Base-by-base conservation (phyloP, 2,113 vertebrate genomes). In the Corythornis madagascariensis region DNA sequence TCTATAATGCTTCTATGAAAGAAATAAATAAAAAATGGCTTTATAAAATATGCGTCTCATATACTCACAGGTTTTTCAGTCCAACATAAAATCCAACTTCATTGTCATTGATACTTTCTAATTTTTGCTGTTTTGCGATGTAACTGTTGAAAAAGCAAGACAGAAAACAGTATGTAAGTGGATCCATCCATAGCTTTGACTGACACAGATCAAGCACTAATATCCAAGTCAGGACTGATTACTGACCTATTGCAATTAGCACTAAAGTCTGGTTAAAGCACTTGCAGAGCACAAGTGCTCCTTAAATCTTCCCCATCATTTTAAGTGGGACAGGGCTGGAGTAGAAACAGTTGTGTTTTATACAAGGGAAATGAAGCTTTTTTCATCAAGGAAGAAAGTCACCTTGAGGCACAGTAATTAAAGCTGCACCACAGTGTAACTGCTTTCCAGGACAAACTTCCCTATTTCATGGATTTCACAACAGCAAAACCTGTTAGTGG, bases 51-150 rank as follows among this genome's bases (percentile, higher is more conserved):
- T 20, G 13, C 11, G 76, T 59, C 19, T 10, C 24, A 61, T 73
- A 64, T 94, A 99, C 99, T 99, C 95, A 99, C 99, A 99, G 95
- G 95, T 99, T 99, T 97, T 97, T 98, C 95, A 99, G 98, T 96
- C 98, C 99, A 95, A 97, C 97, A 89, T 99, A 99, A 95, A 97
- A 95, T 97, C 98, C 97, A 95, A 99, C 97, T 83, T 99, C 99
- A 92, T 98, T 98, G 94, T 99, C 99, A 31, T 98, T 99, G 97
- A 99, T 99, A 94, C 98, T 98, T 91, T 98, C 98, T 91, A 99
- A 98, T 82, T 97, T 98, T 88, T 94, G 97, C 97, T 99, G 99
- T 94, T 99, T 99, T 92, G 98, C 98, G 2, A 99, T 99, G 95
- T 98, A 99, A 92, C 99, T 99, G 98, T 97, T 66, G 64, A 89